Evolutionary conservation across 2,797 vertebrate species (phyloP), one percentile per base, ranked within the genome.

Genomic region (Astyanax mexicanus): DNA sequence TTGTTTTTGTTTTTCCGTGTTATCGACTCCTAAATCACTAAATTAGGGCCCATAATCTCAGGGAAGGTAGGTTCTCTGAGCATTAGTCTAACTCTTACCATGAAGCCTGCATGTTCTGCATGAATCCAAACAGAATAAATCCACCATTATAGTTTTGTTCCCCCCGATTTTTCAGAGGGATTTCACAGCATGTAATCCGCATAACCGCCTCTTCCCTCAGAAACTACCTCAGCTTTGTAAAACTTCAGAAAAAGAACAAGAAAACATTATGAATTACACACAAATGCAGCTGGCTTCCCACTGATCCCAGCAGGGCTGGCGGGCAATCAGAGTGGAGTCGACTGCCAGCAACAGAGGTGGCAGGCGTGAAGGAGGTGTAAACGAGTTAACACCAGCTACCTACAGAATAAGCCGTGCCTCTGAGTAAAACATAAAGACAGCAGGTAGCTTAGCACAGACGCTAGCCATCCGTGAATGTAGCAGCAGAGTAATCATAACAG

Each of bases 181-280:
- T 12, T 70, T 44, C n/a, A 32, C 12, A 70, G 68, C 25, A 44
- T 58, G 38, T 21, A 19, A 58, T 45, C 40, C 17, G 7, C 58
- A 61, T 42, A 32, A 58, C 57, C 11, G 1, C 68, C 23, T 35
- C 19, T 38, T 38, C 25, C 19, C 10, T 13, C 23, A 11, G 35
- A 62, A 62, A 62, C 37, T 15, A 38, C 38, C 38, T 25, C 19
- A 42, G 60, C 60, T 58, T 35, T 58, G 55, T 58, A 11, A 35
- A 58, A 58, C 55, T 58, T 38, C 3, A 27, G 38, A 42, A 66
- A 61, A 38, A 35, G 57, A 72, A n/a, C 69, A 77, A 70, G 55
- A 72, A 74, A 84, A 84, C 67, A 62, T 86, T 67, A 40, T n/a
- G 47, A 42, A 66, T 55, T 29, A 32, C 55, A 72, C 7, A 44